These are phyloP conservation scores for Glyptemys insculpta DNA, from an alignment of 2,797 vertebrate genomes.

Conservation along the genomic window DNA sequence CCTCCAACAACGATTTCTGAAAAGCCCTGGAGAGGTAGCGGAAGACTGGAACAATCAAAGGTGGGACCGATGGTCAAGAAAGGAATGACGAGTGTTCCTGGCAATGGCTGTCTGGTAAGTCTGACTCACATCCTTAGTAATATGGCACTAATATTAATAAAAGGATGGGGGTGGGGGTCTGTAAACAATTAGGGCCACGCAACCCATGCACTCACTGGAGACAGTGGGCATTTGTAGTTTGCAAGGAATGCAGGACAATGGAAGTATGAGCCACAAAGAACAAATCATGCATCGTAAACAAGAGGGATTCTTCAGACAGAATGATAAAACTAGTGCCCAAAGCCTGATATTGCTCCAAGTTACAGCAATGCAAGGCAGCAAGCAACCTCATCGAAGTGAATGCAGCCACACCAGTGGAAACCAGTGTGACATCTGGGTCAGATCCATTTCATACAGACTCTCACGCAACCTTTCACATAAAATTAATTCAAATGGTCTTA, in stretches of 20 bases:
- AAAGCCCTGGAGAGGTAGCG: not conserved
- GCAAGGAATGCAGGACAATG: not conserved
- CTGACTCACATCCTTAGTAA: not conserved
- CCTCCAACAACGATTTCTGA: not conserved
- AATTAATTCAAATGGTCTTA: conserved; percentile 20
- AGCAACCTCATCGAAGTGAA: not conserved
- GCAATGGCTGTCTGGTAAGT: not conserved
- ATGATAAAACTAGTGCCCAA: not conserved
- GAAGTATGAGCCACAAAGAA: not conserved
- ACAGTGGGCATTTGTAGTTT: not conserved
- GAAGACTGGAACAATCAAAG: not conserved
- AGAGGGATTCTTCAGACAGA: not conserved
- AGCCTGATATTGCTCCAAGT: not conserved
- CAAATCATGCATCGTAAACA: not conserved
- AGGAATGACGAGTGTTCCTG: not conserved
- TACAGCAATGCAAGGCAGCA: not conserved
- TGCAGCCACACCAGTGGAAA: not conserved
- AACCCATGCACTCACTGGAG: not conserved
- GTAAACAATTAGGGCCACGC: not conserved
- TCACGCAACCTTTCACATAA: not conserved
- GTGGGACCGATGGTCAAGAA: not conserved
- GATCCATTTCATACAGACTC: not conserved
- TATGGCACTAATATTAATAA: not conserved
- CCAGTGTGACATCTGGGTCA: not conserved
- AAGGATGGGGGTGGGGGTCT: not conserved